Percentiles rank a stretch among this genome's conserved stretches.
Evolutionary conservation across 2,888 invertebrate genomes (phyloP).

Genomic region (Chaitophorus viminalis): DNA sequence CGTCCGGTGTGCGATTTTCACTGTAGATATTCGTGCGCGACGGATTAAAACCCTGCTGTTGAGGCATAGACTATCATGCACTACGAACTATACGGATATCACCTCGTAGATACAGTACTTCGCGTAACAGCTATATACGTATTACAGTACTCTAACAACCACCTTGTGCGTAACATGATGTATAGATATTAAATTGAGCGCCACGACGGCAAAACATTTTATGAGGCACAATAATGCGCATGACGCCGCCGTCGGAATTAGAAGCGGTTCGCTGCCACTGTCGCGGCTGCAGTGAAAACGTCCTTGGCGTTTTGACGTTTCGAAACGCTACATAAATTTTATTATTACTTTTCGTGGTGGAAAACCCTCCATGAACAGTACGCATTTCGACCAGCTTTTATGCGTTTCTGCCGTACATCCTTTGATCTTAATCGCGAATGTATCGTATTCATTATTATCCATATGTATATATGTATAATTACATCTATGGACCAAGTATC

Average conservation of each 20-base stretch:
- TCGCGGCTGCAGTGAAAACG: background rate
- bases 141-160: background rate
- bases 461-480: background rate
- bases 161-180: background rate
- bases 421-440: too few species aligned
- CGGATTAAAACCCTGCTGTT: background rate
- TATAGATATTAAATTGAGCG: background rate
- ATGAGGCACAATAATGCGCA: background rate
- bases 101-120: background rate
- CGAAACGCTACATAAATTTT: background rate
- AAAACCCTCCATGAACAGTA: background rate
- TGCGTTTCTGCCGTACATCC: background rate
- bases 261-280: slow-evolving; percentile 9
- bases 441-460: too few species aligned
- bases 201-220: slow-evolving; percentile 1
- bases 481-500: too few species aligned
- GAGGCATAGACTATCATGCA: background rate
- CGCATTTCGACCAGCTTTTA: background rate
- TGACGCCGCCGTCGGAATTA: slow-evolving; percentile 44
- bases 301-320: slow-evolving; percentile 19
- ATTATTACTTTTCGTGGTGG: background rate
- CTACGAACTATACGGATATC: background rate
- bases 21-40: background rate
- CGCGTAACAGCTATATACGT: background rate
- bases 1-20: background rate